Evolutionary conservation across 2,888 invertebrate species (phyloP).

Genomic region (Cephus pygmeus): DNA sequence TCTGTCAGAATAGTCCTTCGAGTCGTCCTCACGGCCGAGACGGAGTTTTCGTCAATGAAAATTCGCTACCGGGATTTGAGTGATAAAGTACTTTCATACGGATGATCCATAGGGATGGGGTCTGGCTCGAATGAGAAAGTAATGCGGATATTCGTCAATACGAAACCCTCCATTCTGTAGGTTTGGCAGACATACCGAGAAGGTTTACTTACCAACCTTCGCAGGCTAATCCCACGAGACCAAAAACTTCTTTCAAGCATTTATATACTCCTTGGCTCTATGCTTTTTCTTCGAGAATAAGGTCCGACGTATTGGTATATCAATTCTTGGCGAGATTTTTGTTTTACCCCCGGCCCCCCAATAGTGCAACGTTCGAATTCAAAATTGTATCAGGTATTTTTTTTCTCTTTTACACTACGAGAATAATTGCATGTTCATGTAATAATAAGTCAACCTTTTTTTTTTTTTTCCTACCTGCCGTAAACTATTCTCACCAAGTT

Average conservation of each 20-base stretch:
- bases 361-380: not conserved
- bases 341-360: not conserved
- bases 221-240: not conserved
- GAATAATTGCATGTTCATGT: not conserved
- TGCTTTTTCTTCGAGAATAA: not conserved
- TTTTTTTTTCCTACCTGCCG: not conserved
- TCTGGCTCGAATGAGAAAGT: slow-evolving; percentile 21
- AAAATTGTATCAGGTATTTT: not conserved
- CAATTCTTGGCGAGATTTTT: not conserved
- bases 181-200: not conserved
- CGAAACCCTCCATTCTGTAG: not conserved
- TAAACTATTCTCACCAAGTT: not conserved
- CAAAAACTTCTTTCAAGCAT: not conserved
- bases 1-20: not conserved
- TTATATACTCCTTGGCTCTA: not conserved
- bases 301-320: not conserved
- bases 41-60: not conserved
- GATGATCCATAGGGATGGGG: slow-evolving; percentile 17
- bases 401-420: not conserved
- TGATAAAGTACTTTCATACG: slow-evolving; percentile 24
- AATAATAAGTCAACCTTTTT: not conserved
- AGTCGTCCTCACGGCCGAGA: not conserved
- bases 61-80: slow-evolving; percentile 4
- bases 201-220: not conserved
- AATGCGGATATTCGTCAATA: slow-evolving; percentile 23